Evolutionary conservation across 2,888 invertebrate genomes (phyloP), one percentile per base, ranked within the genome.

Genomic region (Phortica okadai): DNA sequence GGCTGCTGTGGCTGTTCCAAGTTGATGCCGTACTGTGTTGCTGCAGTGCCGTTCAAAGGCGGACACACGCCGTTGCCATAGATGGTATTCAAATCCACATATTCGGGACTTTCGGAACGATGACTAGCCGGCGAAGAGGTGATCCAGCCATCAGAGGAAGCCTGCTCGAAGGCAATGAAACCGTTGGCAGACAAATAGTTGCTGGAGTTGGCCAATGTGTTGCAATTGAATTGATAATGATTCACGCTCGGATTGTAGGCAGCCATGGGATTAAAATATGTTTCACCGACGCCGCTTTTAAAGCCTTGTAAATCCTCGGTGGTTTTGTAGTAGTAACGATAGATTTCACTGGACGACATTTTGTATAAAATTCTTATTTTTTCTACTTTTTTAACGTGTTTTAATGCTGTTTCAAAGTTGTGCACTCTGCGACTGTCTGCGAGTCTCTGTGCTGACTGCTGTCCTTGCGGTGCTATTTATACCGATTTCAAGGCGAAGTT

Each of bases 91-190:
- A 91, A 81, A 80, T 92, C 91, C 69, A 91, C 89, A 78, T 91
- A 91, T 78, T 92, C 91, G 44, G 91, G 91, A 83, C 91, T 92
- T 54, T 91, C 90, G 10, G 91, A 91, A 1, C 91, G 91, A 82
- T 91, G 91, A 72, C 92, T 92, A 10, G 90, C 89, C 42, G 92
- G 91, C 58, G 91, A 92, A 0, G 92, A 91, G 7, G 91, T 90
- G 78, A 91, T 89, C 92, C 91, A 91, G 74, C 92, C 92, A 83
- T 91, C 92, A 3, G 91, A 91, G 44, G 90, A 91, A 72, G 91
- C 89, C 76, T 91, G 91, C 81, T 90, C 90, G 64, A 90, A 90
- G n/a, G 85, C 89, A 73, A 91, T 88, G 80, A 90, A 91, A 66
- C 91, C 91, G 77, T 89, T 87, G 74, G 82, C 76, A 1, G 88